phyloP scores from a whole-genome alignment of 2,888 invertebrate species.

The Sarcophaga variegata region DNA sequence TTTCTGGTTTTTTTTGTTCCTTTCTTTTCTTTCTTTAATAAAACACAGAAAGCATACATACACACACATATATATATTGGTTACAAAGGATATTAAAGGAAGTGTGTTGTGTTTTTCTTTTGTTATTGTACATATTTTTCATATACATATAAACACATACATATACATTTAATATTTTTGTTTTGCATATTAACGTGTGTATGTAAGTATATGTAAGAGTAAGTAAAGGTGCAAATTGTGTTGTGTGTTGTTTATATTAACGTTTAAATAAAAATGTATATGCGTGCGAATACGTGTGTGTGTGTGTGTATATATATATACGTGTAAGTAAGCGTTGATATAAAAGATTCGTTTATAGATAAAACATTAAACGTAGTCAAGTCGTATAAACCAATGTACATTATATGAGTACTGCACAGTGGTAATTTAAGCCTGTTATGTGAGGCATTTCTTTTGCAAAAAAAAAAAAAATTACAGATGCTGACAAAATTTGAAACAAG shows the following conservation, averaged over 20 bases:
- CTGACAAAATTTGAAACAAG: too few relatives aligned
- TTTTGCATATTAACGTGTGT: neutral
- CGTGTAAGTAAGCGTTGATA: too few relatives aligned
- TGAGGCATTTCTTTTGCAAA: too few relatives aligned
- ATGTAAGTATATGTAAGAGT: constrained; percentile 2
- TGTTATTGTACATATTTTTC: constrained; percentile 27
- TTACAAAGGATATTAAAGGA: constrained; percentile 54
- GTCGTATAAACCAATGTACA: neutral
- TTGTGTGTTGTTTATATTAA: neutral
- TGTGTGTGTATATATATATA: too few relatives aligned
- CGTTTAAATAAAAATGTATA: neutral
- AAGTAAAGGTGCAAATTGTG: constrained; percentile 37
- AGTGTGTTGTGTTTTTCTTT: constrained; percentile 45
- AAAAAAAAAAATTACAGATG: too few relatives aligned
- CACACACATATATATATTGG: neutral
- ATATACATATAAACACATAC: neutral
- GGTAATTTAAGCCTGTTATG: neutral
- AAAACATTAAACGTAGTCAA: constrained; percentile 27
- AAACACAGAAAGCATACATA: neutral
- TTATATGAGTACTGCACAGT: neutral
- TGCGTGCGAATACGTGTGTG: neutral
- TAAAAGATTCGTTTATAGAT: constrained; percentile 48
- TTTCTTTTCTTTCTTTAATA: constrained; percentile 30
- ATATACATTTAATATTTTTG: neutral
- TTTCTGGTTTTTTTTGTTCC: too few relatives aligned